Evolutionary conservation across 2,113 vertebrate genomes (phyloP).

Genomic region (Vicugna pacos): DNA sequence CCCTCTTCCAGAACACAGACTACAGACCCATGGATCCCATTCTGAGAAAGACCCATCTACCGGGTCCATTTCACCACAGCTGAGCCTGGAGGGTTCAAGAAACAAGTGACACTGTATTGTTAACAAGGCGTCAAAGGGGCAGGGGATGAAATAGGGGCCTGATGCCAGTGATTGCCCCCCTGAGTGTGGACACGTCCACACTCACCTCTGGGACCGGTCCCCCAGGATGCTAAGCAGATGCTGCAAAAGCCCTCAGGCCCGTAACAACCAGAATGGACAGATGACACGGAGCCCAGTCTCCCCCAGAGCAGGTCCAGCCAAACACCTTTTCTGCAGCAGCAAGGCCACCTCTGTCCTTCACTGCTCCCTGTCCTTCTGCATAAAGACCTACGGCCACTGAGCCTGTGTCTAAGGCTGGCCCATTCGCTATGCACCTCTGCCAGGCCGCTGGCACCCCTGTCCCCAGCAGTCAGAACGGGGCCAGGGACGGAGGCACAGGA

Average conservation of each 20-base stretch:
- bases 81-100: not conserved
- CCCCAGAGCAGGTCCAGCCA: not conserved
- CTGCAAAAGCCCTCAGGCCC: not conserved
- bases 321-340: not conserved
- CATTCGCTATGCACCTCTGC: not conserved
- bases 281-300: fast-evolving
- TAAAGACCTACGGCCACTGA: not conserved
- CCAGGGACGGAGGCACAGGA: not conserved
- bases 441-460: not conserved
- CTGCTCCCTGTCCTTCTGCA: not conserved
- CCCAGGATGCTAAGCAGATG: not conserved
- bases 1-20: not conserved
- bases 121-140: not conserved
- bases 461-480: not conserved
- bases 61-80: not conserved
- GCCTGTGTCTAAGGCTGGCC: not conserved
- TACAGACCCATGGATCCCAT: not conserved
- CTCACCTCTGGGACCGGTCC: not conserved
- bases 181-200: fast-evolving
- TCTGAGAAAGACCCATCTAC: not conserved
- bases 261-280: not conserved
- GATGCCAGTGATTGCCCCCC: fast-evolving
- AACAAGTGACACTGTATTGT: not conserved
- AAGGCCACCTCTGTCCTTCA: not conserved
- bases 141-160: not conserved